phyloP scores from a whole-genome alignment of 2,888 invertebrate genomes.

The Nephrotoma guestfalica region DNA sequence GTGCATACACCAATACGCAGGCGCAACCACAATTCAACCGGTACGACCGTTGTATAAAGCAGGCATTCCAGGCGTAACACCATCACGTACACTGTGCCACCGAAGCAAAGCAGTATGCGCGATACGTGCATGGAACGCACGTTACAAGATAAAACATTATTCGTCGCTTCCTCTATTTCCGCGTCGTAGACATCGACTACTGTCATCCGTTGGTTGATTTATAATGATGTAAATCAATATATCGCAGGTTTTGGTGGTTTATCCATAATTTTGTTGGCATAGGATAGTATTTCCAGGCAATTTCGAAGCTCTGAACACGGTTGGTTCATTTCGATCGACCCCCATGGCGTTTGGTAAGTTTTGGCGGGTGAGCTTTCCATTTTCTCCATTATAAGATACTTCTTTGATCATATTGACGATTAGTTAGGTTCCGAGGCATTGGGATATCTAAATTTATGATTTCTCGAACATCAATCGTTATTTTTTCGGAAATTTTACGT shows the following conservation, averaged over 20 bases:
- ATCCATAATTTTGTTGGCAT: conserved; percentile 61
- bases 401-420: conserved; percentile 88
- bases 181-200: conserved; percentile 61
- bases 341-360: conserved; percentile 91
- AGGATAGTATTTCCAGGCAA: conserved; percentile 53
- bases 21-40: too few species aligned
- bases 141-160: conserved; percentile 89
- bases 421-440: conserved; percentile 72
- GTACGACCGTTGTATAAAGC: too few species aligned
- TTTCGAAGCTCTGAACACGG: conserved; percentile 69
- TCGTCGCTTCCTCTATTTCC: conserved; percentile 84
- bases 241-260: conserved; percentile 76
- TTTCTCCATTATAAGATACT: conserved; percentile 69
- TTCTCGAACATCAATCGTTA: conserved; percentile 80
- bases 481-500: conserved; percentile 79
- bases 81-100: too few species aligned
- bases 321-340: conserved; percentile 84
- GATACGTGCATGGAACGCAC: too few species aligned
- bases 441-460: conserved; percentile 87
- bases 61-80: too few species aligned
- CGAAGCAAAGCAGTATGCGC: too few species aligned
- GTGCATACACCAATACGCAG: too few species aligned
- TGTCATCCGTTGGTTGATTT: conserved; percentile 73
- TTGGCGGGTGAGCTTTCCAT: conserved; percentile 65
- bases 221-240: conserved; percentile 81